Percentiles rank a stretch among this genome's conserved stretches.
phyloP scores from a whole-genome alignment of 2,113 vertebrate species.

The human (Homo sapiens) region DNA sequence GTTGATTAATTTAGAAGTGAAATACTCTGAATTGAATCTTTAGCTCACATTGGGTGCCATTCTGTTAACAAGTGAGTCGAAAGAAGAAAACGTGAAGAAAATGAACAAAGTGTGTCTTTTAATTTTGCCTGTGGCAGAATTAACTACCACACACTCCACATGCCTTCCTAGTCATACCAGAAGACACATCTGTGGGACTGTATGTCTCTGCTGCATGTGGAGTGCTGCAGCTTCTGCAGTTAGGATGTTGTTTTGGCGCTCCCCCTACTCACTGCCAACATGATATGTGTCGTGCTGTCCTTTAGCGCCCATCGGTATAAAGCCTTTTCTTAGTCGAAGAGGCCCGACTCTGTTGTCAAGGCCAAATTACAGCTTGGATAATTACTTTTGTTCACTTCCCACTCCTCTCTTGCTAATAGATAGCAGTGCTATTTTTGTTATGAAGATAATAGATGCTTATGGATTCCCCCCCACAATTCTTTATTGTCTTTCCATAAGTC shows the following conservation, averaged over 20 bases:
- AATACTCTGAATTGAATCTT: background rate
- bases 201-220: background rate
- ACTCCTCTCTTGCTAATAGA: conserved; percentile 50
- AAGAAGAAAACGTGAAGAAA: background rate
- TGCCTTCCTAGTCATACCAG: background rate
- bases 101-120: background rate
- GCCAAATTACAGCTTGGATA: conserved; percentile 54
- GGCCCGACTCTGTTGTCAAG: conserved; percentile 44
- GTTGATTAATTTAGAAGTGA: background rate
- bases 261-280: background rate
- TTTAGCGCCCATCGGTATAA: background rate
- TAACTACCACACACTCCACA: background rate
- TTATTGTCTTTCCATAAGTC: conserved; percentile 52
- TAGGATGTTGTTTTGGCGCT: background rate
- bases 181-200: background rate
- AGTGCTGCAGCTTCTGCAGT: background rate
- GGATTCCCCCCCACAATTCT: conserved; percentile 25
- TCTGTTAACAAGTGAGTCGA: background rate
- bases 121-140: background rate
- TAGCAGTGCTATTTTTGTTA: conserved; percentile 51
- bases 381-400: conserved; percentile 49
- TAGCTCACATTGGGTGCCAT: background rate
- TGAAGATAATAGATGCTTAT: conserved; percentile 51
- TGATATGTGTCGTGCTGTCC: background rate
- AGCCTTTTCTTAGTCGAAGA: conserved; percentile 38